A percentile compares a stretch with the other conserved stretches of the same genome.
Evolutionary conservation across 2,888 invertebrate species (phyloP).

Genomic region (Toxonevra muliebris): DNA sequence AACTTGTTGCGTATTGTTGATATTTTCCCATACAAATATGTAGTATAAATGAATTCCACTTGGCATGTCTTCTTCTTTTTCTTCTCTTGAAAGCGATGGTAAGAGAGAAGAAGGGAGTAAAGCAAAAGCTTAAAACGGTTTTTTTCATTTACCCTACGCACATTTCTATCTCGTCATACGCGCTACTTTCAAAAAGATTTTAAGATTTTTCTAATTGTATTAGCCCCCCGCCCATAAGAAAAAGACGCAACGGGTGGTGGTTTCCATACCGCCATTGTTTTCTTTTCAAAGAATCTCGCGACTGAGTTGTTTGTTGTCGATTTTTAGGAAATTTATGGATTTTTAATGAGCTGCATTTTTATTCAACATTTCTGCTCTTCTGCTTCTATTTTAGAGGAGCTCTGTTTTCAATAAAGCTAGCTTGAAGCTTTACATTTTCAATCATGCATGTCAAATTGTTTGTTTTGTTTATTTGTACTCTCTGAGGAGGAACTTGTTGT

Average conservation of each 20-base stretch:
- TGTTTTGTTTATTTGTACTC: conserved; percentile 15
- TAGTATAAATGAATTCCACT: no score
- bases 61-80: background rate
- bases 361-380: conserved; percentile 1
- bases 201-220: background rate
- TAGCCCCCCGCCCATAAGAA: background rate
- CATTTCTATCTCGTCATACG: background rate
- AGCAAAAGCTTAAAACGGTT: background rate
- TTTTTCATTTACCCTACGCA: background rate
- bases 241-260: no score
- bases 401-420: background rate
- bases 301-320: no score
- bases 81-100: background rate
- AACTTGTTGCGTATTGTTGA: no score
- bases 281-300: no score
- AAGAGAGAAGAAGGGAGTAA: background rate
- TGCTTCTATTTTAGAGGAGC: no score
- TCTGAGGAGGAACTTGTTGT: background rate
- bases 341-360: conserved; percentile 41
- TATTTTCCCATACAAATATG: no score
- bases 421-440: conserved; percentile 54
- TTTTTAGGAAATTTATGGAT: conserved; percentile 28
- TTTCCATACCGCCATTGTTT: no score
- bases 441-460: conserved; percentile 58
- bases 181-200: no score